Percentiles rank a stretch among this genome's conserved stretches.
Evolutionary conservation across 2,888 invertebrate species (phyloP).

Genomic region (Rhaphigaster nebulosa): DNA sequence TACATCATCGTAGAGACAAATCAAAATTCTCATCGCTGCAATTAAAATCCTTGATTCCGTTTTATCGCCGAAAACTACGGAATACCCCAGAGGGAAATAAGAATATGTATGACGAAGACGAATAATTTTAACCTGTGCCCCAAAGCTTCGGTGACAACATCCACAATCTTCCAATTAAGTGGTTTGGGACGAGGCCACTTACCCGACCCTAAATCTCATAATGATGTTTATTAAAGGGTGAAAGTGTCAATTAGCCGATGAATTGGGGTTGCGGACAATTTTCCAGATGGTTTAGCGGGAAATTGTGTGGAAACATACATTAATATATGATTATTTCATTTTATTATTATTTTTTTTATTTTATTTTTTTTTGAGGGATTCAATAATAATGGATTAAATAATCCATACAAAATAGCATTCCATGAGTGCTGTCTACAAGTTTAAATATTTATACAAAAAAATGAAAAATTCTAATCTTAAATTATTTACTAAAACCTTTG

Average conservation of each 20-base stretch:
- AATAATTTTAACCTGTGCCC: neutral
- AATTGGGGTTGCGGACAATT: neutral
- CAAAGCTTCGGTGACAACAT: neutral
- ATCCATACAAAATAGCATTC: too few relatives aligned
- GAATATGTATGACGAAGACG: neutral
- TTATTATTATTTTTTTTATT: too few relatives aligned
- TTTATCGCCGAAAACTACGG: neutral
- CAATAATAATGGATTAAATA: too few relatives aligned
- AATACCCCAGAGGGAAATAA: neutral
- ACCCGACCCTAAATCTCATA: neutral
- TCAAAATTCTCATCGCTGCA: too few relatives aligned
- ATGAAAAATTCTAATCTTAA: too few relatives aligned
- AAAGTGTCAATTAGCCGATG: neutral
- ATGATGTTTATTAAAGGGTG: constrained; percentile 26
- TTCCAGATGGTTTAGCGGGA: neutral
- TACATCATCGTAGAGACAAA: too few relatives aligned
- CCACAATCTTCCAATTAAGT: neutral
- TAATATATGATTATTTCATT: too few relatives aligned
- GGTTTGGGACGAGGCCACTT: neutral
- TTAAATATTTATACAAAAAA: too few relatives aligned
- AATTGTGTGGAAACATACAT: neutral
- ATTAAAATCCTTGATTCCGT: too few relatives aligned
- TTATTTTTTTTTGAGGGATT: too few relatives aligned
- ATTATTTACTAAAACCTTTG: too few relatives aligned
- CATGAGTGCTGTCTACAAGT: too few relatives aligned